Evolutionary conservation across 2,888 invertebrate species (phyloP), one percentile per base, ranked within the genome.

Genomic region (Pyrocoelia pectoralis): DNA sequence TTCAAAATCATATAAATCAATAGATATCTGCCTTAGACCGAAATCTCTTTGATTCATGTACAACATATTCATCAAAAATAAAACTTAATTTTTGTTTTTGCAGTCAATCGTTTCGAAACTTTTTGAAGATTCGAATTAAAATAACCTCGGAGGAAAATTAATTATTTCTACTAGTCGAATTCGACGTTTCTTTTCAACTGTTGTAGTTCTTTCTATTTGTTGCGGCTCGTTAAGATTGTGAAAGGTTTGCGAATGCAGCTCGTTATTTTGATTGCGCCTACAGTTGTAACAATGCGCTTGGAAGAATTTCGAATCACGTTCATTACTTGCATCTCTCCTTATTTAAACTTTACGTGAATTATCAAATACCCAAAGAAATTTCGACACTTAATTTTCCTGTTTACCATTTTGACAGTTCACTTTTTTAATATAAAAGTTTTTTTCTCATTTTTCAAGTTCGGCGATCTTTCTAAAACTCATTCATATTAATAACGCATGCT

Each of bases 261-360:
- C 63, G 63, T 63, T 63, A 63, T 63, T 63, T 63, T 63, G 63
- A 63, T 63, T 63, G 63, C 58, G 63, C 63, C 59, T 57, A 57
- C 55, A 57, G 56, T 49, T 56, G 43, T 63, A 63, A 63, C 63
- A 63, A 59, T 63, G 63, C 63, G 63, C 58, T 51, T 50, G 57
- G 53, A 59, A 59, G 63, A 63, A 59, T n/a, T 56, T 63, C 43
- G 52, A 59, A 51, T 58, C 54, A 50, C 55, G 58, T 56, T 63
- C 63, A 63, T 63, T 63, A 63, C 63, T 59, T 55, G 58, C 46
- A 55, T 63, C 50, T 28, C 24, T 40, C 43, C 57, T 46, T 56
- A 41, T 63, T 51, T 55, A 40, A 56, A 58, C 51, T 59, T 54
- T 52, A 63, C 58, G 58, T 50, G 59, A 63, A 63, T 58, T 59